Evolutionary conservation across 1,140 invertebrate species (phyloP), one percentile per base, ranked within the genome.

Genomic region (Ctenoplectra terminalis): DNA sequence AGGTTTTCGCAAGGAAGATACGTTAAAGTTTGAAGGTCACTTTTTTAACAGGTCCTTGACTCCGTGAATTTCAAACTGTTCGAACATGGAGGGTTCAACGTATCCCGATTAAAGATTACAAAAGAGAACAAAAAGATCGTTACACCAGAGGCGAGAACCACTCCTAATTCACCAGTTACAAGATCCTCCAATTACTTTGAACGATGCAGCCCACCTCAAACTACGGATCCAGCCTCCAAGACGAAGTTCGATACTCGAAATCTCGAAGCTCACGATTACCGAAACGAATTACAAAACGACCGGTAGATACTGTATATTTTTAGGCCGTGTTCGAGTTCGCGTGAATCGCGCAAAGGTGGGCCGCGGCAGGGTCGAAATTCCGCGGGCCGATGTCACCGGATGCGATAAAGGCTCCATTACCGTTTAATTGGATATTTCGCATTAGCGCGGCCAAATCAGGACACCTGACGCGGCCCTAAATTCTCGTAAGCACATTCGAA

Each of bases 341-440:
- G 34, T 26, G 61, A 31, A 40, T 26, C 48, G 50, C 67, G 69
- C 50, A 26, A 71, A 40, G 75, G 52, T 70, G 75, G 75, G 20
- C 52, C 40, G 1, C 61, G 34, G 56, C 34, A 5, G 26, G 67
- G 40, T 60, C 48, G 58, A 80, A 80, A 80, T 73, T 63, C 73
- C 58, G 69, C 56, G 63, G 56, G 29, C 40, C 40, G 56, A 48
- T 48, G 52, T 80, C 60, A 79, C 58, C 54, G 54, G 76, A 43
- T 61, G 75, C 74, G 71, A 72, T 73, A 87, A 76, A 50, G 72
- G 67, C 46, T 61, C 80, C 76, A 86, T 87, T 87, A 86, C 86
- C 81, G 78, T 77, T 87, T 87, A 87, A 87, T 87, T 87, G 85
- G 85, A 87, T 83, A 86, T 87, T 87, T 87, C 85, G 84, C 67